A percentile compares a stretch with the other conserved stretches of the same genome.
These are phyloP conservation scores for Clitarchus hookeri DNA, from an alignment of 2,888 invertebrate species.

Conservation along the genomic window DNA sequence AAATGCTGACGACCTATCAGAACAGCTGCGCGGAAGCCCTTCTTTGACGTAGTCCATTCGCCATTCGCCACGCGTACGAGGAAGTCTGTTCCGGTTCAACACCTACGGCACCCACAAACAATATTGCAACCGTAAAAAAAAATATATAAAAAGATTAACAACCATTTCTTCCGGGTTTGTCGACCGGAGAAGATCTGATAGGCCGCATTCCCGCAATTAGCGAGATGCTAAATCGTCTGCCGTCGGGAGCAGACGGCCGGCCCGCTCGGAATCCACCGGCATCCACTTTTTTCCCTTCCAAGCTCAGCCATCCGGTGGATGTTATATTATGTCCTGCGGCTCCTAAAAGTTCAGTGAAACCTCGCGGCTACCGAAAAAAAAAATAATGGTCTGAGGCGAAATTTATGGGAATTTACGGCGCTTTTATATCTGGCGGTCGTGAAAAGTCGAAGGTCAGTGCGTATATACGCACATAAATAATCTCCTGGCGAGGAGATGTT, in stretches of 20 bases:
- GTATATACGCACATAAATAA: not conserved
- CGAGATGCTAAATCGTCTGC: not conserved
- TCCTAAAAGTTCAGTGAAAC: not conserved
- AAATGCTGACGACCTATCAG: not conserved
- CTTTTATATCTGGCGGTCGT: not conserved
- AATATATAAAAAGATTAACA: not conserved
- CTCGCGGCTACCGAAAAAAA: not conserved
- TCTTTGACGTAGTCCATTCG: not conserved
- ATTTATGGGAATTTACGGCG: not conserved
- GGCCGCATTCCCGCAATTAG: not conserved
- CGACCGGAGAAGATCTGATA: not conserved
- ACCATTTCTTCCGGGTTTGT: not conserved
- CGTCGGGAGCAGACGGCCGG: not conserved
- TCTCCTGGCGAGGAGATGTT: not conserved
- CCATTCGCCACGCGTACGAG: not conserved
- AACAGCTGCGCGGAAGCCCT: not conserved
- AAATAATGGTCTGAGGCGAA: not conserved
- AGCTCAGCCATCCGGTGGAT: not conserved
- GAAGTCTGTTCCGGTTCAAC: not conserved
- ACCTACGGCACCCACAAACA: not conserved
- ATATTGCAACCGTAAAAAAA: not conserved
- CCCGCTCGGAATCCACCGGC: not conserved
- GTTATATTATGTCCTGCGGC: not conserved
- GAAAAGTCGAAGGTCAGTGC: conserved; percentile 14
- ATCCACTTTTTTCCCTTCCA: not conserved